phyloP scores from a whole-genome alignment of 2,797 vertebrate genomes.

The Halcyon badia region DNA sequence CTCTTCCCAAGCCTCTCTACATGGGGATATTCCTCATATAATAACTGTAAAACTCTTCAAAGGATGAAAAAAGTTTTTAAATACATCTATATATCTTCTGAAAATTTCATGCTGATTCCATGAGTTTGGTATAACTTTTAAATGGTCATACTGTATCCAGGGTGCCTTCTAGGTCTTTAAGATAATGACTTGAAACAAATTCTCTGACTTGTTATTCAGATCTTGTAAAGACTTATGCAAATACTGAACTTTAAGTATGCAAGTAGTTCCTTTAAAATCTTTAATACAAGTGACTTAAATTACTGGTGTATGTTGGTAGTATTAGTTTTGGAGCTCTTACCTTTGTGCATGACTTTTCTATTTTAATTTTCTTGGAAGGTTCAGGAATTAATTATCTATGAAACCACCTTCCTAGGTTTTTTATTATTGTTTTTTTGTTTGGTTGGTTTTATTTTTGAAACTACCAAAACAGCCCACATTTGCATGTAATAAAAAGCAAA shows the following conservation, averaged over 20 bases:
- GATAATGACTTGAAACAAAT: neutral
- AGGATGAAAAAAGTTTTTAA: neutral
- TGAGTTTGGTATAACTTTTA: neutral
- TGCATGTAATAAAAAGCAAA: neutral
- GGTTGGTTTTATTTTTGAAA: neutral
- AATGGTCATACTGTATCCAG: neutral
- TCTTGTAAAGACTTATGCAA: constrained; percentile 7
- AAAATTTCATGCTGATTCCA: neutral
- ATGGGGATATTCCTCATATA: neutral
- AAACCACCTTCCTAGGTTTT: neutral
- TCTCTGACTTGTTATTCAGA: neutral
- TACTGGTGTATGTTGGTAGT: neutral
- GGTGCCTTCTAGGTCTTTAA: neutral
- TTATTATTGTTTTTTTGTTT: too few relatives aligned
- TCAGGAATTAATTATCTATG: neutral
- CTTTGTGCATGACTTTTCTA: neutral
- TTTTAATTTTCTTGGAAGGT: neutral
- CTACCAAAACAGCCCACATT: neutral
- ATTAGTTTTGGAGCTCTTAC: neutral
- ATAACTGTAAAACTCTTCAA: neutral
- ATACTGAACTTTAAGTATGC: constrained; percentile 7
- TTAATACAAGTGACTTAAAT: neutral
- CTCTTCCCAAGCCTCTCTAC: neutral
- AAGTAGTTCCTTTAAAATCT: neutral
- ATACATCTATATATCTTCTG: neutral